A percentile compares a stretch with the other conserved stretches of the same genome.
Conservation (phyloP, 1,140 invertebrate genomes). For the Pantala flavescens region DNA sequence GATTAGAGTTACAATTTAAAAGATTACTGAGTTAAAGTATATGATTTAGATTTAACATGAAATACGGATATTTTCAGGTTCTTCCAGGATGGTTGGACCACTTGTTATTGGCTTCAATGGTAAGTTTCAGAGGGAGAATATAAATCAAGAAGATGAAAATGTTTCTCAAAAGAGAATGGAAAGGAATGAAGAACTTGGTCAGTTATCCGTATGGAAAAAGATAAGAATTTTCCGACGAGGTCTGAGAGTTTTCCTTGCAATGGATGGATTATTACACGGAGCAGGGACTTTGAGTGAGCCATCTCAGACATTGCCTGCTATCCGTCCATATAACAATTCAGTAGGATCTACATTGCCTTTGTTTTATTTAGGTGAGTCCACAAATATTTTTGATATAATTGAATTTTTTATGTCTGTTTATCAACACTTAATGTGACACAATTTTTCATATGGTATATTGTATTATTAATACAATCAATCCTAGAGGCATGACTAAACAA, state of each 20-base stretch:
- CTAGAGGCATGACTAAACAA: no score
- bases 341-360: neutral
- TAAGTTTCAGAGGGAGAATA: neutral
- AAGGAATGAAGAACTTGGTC: neutral
- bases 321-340: neutral
- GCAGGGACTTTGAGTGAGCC: neutral
- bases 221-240: neutral
- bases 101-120: neutral
- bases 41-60: no score
- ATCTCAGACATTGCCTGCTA: neutral
- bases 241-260: neutral
- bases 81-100: neutral
- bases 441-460: no score
- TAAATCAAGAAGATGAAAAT: neutral
- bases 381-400: neutral
- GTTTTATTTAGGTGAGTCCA: neutral
- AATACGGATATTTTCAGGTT: neutral
- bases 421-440: no score
- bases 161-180: neutral
- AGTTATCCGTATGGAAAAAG: neutral
- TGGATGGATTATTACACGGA: neutral
- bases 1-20: no score
- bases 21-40: no score
- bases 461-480: no score
- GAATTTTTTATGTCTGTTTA: no score